A percentile compares a stretch with the other conserved stretches of the same genome.
Conservation (phyloP, 2,113 vertebrate genomes). For the Laticauda colubrina region DNA sequence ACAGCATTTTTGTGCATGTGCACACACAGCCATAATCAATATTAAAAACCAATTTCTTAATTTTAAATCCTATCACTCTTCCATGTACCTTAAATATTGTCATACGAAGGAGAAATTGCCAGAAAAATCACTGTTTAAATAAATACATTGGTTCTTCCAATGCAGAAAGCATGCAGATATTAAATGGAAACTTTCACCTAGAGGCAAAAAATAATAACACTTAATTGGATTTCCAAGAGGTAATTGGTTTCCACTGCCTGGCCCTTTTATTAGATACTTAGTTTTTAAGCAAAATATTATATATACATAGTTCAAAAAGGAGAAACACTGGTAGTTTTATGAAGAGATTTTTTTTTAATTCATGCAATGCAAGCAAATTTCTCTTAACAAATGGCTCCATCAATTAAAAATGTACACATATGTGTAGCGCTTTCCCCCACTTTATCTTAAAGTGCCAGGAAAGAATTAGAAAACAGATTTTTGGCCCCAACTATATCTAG, state of each 20-base stretch:
- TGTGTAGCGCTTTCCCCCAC: not conserved
- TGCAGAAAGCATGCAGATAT: not conserved
- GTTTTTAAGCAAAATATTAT: not conserved
- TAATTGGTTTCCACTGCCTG: not conserved
- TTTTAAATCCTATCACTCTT: conserved; percentile 18
- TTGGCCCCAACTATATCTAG: conserved; percentile 27
- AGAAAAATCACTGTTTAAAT: not conserved
- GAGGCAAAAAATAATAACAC: conserved; percentile 6
- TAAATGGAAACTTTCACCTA: not conserved
- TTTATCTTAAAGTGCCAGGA: not conserved
- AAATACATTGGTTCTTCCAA: too few relatives aligned
- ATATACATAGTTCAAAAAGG: not conserved
- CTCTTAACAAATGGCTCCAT: not conserved
- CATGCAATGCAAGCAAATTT: not conserved
- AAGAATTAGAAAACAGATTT: not conserved
- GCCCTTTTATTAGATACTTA: not conserved
- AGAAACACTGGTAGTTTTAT: not conserved
- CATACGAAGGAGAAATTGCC: not conserved
- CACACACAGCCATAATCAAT: conserved; percentile 47
- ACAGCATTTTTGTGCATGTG: not conserved
- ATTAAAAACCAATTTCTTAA: rapidly evolving
- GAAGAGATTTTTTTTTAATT: not conserved
- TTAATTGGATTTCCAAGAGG: not conserved
- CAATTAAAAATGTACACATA: not conserved
- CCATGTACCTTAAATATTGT: conserved; percentile 39